Conservation (phyloP, 2,113 vertebrate genomes). For the Gasterosteus nipponicus region DNA sequence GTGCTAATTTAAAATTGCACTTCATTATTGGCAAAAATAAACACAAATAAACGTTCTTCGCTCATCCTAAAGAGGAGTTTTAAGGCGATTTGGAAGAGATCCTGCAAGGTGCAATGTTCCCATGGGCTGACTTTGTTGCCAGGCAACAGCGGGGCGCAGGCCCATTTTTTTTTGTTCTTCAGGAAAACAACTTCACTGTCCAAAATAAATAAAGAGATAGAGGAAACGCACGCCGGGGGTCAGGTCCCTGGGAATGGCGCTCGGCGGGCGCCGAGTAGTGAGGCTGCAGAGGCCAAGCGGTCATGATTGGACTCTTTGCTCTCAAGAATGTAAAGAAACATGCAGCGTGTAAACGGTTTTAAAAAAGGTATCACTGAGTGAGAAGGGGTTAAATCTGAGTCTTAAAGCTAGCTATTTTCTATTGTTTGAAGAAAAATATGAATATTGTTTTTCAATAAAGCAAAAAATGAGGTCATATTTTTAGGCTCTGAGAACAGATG, state of each 20-base stretch:
- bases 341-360: neutral
- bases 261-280: constrained; percentile 44
- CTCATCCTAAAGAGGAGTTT: constrained; percentile 33
- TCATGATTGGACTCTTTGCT: constrained; percentile 21
- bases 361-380: neutral
- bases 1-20: neutral
- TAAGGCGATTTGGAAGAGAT: constrained; percentile 31
- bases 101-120: constrained; percentile 58
- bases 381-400: neutral
- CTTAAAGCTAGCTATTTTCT: neutral
- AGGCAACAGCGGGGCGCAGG: constrained; percentile 78
- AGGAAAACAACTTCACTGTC: constrained; percentile 60
- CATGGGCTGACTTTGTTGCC: constrained; percentile 78
- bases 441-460: neutral
- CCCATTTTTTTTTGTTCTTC: neutral
- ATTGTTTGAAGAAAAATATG: neutral
- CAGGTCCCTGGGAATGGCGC: constrained; percentile 57
- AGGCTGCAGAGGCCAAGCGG: constrained; percentile 22
- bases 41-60: constrained; percentile 32
- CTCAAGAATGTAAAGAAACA: neutral
- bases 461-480: constrained; percentile 8
- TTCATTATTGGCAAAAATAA: constrained; percentile 15
- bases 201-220: constrained; percentile 66
- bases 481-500: neutral
- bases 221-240: constrained; percentile 50